Evolutionary conservation across 2,797 vertebrate genomes (phyloP).

Genomic region (Neopelma chrysocephalum): DNA sequence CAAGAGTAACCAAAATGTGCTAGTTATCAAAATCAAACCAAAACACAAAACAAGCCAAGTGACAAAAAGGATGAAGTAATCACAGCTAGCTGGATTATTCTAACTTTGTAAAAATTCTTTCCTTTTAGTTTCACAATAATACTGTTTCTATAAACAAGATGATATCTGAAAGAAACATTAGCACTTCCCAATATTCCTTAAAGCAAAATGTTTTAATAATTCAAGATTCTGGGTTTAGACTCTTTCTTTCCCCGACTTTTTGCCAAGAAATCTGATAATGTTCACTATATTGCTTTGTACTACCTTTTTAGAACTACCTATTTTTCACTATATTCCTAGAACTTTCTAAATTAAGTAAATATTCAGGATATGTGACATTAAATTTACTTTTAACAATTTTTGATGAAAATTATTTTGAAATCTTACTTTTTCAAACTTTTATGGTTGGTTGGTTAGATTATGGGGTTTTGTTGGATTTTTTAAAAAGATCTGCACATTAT

Average conservation of each 20-base stretch:
- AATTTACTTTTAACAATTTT: neutral
- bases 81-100: neutral
- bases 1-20: neutral
- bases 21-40: neutral
- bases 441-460: neutral
- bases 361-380: neutral
- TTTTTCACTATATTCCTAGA: neutral
- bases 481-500: neutral
- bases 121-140: neutral
- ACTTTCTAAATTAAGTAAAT: neutral
- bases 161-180: neutral
- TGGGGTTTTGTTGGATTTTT: accelerated
- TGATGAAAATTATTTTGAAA: neutral
- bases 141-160: neutral
- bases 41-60: neutral
- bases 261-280: accelerated
- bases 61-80: neutral
- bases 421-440: neutral
- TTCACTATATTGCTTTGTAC: neutral
- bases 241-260: neutral
- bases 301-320: neutral
- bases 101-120: neutral
- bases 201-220: neutral
- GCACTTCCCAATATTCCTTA: neutral
- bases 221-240: neutral